Evolutionary conservation across 2,113 vertebrate genomes (phyloP), one percentile per base, ranked within the genome.

Genomic region (Apaloderma vittatum): DNA sequence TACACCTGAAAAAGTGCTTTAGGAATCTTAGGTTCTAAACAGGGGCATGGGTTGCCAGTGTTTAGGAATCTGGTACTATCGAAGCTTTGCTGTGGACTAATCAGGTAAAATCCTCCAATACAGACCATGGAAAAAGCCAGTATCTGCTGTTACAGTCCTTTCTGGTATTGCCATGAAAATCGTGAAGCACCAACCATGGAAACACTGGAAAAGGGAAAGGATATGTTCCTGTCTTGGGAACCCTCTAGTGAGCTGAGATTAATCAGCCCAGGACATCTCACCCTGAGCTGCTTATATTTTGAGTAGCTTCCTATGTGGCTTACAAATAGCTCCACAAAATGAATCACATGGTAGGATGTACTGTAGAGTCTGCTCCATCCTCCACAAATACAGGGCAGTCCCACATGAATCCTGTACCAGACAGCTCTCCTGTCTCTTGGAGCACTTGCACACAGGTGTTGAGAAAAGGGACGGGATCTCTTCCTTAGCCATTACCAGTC

Each of bases 311-410:
- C 43, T 30, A 12, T 9, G 15, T 2, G 2, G 3, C 4, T 68
- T 30, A 12, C 1, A 9, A 32, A 48, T 9, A 32, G 8, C 13
- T 67, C 26, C 55, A 62, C 18, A 21, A 4, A 54, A 48, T 4
- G 15, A 15, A 13, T 45, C 19, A 13, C 27, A 37, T 30, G 23
- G 0, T 0, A 52, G 3, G 3, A 11, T 0, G 8, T 12, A 3
- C 13, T 51, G 15, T 5, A 29, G 30, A 55, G 9, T 20, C 62
- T 61, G 24, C 34, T 51, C 12, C 15, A 45, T 21, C 9, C 19
- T 49, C 52, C 62, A 51, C 1, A 30, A 32, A 17, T 8, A 34
- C 14, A 70, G 51, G 30, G 15, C 6, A 36, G 20, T 8, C 52
- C 29, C 36, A 4, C 6, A 4, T 10, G 23, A 45, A 57, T 79